Base-by-base conservation (phyloP, 2,888 invertebrate species). In the Drosophila pseudotalamancana region DNA sequence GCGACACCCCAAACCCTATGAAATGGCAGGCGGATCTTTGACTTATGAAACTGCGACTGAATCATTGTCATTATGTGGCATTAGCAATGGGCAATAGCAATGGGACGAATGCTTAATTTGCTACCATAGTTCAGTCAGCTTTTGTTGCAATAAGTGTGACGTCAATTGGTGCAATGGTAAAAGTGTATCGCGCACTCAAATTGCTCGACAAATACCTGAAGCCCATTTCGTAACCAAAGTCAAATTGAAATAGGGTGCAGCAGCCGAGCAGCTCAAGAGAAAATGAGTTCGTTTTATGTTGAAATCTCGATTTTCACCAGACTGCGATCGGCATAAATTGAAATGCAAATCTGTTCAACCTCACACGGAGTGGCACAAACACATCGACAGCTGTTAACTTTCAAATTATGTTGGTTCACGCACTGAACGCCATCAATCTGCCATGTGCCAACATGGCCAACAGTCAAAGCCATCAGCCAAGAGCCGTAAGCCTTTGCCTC, bases 151-250 rank as follows among this genome's bases (percentile, higher is more conserved):
- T n/a, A 23, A 11, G 46, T 32, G 48, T 51, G 69, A 81, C 84
- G 81, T 81, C 84, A 84, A 84, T 76, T 71, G 57, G 32, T 16
- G 48, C 56, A 75, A 70, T 67, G 78, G 81, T 81, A 84, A 81
- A 81, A 71, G 72, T 60, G 68, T 71, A 61, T 60, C 65, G n/a
- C 56, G 37, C 43, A 63, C 63, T 37, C 11, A 19, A 18, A 43
- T 27, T 25, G 43, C 18, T 18, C 27, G 29, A 31, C 29, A 45
- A 45, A 45, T 32, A 45, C 23, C 48, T 35, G 16, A 62, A 29
- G 34, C 60, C 40, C 57, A 79, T 85, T 77, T 82, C 83, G 70
- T 85, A 83, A 85, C 75, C 48, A 45, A 39, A 37, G 27, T n/a
- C 25, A 29, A 54, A 50, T 49, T 49, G 21, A 48, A 66, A 68